phyloP scores from a whole-genome alignment of 1,140 invertebrate species.

The Sminthurides bifidus region DNA sequence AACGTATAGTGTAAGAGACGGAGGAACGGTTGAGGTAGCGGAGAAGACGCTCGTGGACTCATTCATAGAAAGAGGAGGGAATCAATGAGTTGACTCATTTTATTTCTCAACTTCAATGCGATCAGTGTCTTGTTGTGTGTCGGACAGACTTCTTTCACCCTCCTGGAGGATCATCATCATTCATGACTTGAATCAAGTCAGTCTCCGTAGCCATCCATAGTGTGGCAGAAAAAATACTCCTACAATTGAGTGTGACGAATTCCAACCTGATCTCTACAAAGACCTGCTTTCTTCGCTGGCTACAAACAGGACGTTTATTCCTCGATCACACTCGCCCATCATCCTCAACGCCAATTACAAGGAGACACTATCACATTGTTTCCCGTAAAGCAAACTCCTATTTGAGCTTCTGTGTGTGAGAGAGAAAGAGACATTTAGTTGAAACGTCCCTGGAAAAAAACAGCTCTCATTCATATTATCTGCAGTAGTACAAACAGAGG shows the following conservation, averaged over 20 bases:
- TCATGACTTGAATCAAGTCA: too few relatives aligned
- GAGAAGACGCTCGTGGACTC: too few relatives aligned
- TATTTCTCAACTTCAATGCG: background rate
- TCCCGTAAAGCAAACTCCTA: background rate
- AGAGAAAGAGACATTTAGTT: too few relatives aligned
- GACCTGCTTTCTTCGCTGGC: background rate
- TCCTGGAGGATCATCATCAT: too few relatives aligned
- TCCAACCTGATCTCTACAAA: background rate
- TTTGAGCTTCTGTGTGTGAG: too few relatives aligned
- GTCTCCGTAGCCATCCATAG: too few relatives aligned
- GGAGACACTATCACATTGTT: conserved; percentile 5
- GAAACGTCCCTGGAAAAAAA: background rate
- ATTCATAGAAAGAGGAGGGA: background rate
- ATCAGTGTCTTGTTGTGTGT: background rate
- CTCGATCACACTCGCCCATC: background rate
- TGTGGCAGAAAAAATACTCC: conserved; percentile 9
- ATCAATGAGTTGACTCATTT: conserved; percentile 10
- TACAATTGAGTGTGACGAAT: conserved; percentile 10
- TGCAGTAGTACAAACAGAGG: background rate
- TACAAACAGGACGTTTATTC: background rate
- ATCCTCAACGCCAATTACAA: conserved; percentile 6
- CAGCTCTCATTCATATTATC: background rate
- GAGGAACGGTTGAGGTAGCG: too few relatives aligned
- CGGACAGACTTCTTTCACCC: conserved; percentile 8
- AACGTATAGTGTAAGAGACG: too few relatives aligned